Evolutionary conservation across 2,797 vertebrate genomes (phyloP).

Genomic region (Macropodus opercularis): DNA sequence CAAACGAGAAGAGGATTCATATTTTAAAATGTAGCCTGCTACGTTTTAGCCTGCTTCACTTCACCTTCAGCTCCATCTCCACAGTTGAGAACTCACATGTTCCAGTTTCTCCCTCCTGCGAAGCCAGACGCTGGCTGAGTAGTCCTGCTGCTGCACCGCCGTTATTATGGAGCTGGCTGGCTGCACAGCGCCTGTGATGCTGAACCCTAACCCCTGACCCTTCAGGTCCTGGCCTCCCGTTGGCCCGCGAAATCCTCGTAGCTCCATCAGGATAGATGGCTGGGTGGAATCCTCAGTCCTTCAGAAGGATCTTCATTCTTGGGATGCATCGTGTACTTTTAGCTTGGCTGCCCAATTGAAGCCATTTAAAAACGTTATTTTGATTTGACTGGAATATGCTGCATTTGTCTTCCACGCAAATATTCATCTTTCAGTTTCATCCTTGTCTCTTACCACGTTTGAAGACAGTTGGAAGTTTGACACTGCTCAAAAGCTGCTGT

Average conservation of each 20-base stretch:
- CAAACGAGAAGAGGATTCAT: neutral
- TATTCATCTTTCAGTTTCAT: slow-evolving; percentile 2
- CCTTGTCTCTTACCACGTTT: slow-evolving; percentile 1
- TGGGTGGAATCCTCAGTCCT: too few relatives aligned
- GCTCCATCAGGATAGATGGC: slow-evolving; percentile 56
- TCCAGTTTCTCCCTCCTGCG: slow-evolving; percentile 92
- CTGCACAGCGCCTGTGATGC: slow-evolving; percentile 70
- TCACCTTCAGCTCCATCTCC: too few relatives aligned
- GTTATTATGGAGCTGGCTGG: slow-evolving; percentile 84
- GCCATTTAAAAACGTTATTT: too few relatives aligned
- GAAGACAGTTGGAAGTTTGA: slow-evolving; percentile 4
- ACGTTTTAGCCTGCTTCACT: too few relatives aligned
- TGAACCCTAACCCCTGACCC: slow-evolving; percentile 76
- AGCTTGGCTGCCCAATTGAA: too few relatives aligned
- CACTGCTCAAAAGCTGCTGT: slow-evolving; percentile 5
- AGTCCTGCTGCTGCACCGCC: slow-evolving; percentile 91
- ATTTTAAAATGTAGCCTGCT: neutral
- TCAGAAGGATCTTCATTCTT: slow-evolving; percentile 1
- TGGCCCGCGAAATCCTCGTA: slow-evolving; percentile 54
- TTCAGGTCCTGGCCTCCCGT: slow-evolving; percentile 83
- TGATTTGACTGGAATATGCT: neutral
- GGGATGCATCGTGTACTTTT: slow-evolving; percentile 1
- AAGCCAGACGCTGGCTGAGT: slow-evolving; percentile 93
- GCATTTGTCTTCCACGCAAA: neutral
- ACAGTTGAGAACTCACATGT: slow-evolving; percentile 84